Conservation (phyloP, 2,113 vertebrate species). For the Sula dactylatra region DNA sequence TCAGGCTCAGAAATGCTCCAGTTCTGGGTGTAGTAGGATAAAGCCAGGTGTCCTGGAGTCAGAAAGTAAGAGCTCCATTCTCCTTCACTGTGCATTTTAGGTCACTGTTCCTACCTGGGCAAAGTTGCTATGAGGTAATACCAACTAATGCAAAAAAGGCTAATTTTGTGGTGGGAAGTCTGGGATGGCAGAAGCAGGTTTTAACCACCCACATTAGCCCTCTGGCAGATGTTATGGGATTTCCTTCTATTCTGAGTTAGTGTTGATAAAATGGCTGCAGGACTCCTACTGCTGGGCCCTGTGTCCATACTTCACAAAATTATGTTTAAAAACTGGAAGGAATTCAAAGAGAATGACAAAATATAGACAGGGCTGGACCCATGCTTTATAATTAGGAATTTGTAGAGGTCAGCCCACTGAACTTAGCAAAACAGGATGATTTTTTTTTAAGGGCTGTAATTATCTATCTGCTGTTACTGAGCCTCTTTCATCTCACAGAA, state of each 20-base stretch:
- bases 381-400: background rate
- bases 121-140: background rate
- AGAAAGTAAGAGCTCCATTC: background rate
- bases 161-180: background rate
- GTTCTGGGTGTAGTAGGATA: background rate
- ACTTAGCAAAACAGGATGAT: background rate
- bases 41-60: background rate
- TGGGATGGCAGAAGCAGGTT: background rate
- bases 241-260: background rate
- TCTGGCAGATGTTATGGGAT: background rate
- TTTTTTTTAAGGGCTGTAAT: background rate
- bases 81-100: background rate
- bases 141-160: background rate
- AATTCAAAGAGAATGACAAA: conserved; percentile 9
- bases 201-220: background rate
- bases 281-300: background rate
- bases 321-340: background rate
- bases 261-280: background rate
- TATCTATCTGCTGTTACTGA: background rate
- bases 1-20: background rate
- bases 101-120: background rate
- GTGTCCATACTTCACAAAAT: background rate
- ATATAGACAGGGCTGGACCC: background rate
- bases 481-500: background rate
- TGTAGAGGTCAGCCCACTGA: background rate